These are phyloP conservation scores for Lathronympha strigana DNA, from an alignment of 2,888 invertebrate genomes.

Conservation along the genomic window DNA sequence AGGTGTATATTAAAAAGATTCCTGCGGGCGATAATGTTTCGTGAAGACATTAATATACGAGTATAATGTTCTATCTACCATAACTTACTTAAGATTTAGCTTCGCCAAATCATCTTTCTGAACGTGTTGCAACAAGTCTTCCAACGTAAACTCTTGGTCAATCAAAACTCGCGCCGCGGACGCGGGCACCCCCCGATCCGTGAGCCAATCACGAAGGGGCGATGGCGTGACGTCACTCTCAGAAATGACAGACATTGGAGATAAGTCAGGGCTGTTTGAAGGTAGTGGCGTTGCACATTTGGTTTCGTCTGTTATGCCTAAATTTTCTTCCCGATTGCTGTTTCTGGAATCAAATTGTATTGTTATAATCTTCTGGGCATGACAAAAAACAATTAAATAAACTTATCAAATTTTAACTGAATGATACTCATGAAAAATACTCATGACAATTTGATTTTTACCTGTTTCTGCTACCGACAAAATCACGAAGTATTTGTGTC, in stretches of 20 bases:
- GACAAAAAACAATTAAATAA: not conserved
- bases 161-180: slow-evolving; percentile 87
- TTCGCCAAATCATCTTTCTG: slow-evolving; percentile 92
- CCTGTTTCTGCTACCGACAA: slow-evolving; percentile 66
- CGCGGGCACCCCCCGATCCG: slow-evolving; percentile 87
- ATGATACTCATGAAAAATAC: no score
- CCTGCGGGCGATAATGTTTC: no score
- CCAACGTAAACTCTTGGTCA: slow-evolving; percentile 90
- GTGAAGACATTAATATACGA: not conserved
- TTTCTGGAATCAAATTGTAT: slow-evolving; percentile 14
- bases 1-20: no score
- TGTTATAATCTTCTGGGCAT: no score
- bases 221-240: slow-evolving; percentile 43
- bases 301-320: slow-evolving; percentile 24
- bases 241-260: slow-evolving; percentile 72
- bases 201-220: slow-evolving; percentile 88
- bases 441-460: slow-evolving; percentile 42
- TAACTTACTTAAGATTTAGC: slow-evolving; percentile 89
- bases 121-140: slow-evolving; percentile 91
- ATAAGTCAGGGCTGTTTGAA: slow-evolving; percentile 30
- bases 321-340: slow-evolving; percentile 24
- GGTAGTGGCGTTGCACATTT: slow-evolving; percentile 26
- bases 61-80: not conserved
- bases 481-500: slow-evolving; percentile 81
- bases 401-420: not conserved